A percentile compares a stretch with the other conserved stretches of the same genome.
Evolutionary conservation across 2,113 vertebrate species (phyloP).

Genomic region (Halcyon senegalensis): DNA sequence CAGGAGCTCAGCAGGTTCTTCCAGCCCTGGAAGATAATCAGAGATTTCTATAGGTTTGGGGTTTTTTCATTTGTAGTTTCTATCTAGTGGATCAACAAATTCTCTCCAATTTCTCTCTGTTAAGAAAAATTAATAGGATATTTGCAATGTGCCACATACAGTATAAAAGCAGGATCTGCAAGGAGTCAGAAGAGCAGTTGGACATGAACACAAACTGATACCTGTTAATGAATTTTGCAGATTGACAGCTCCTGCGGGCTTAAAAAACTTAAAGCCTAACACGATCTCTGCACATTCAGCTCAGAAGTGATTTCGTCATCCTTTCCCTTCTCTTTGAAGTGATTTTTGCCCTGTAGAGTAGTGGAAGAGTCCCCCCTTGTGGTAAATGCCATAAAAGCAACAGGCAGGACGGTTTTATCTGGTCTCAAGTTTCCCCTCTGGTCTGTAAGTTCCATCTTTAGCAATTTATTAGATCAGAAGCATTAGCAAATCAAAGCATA

Average conservation of each 20-base stretch:
- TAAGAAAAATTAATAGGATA: background rate
- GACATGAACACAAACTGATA: background rate
- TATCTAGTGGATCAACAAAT: background rate
- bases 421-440: background rate
- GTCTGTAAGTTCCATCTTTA: background rate
- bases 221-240: background rate
- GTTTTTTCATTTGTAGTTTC: background rate
- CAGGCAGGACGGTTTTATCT: background rate
- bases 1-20: background rate
- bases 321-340: background rate
- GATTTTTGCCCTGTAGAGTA: background rate
- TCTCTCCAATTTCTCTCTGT: background rate
- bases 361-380: constrained; percentile 15
- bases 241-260: background rate
- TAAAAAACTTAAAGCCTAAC: background rate
- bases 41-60: background rate
- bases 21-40: background rate
- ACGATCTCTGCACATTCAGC: background rate
- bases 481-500: background rate
- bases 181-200: background rate
- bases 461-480: background rate
- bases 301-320: background rate
- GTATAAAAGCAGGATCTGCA: background rate
- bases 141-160: background rate
- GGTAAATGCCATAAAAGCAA: background rate